phyloP scores from a whole-genome alignment of 2,797 vertebrate species.

The Merluccius polli region DNA sequence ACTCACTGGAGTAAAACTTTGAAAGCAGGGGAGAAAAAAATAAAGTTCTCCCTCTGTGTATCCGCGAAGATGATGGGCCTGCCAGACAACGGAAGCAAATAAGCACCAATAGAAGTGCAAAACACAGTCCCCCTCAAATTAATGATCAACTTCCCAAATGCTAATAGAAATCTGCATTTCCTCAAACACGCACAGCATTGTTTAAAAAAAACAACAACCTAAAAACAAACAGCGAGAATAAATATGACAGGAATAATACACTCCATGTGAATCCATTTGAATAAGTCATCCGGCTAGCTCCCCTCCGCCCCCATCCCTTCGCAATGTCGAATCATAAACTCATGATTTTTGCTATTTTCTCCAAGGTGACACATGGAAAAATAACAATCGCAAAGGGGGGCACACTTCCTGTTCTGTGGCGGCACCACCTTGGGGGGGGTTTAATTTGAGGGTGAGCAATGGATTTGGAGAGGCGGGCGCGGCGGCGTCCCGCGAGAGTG shows the following conservation, averaged over 20 bases:
- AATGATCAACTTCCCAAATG: slow-evolving; percentile 27
- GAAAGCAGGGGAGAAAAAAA: slow-evolving; percentile 48
- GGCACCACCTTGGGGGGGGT: slow-evolving; percentile 20
- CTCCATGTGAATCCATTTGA: slow-evolving; percentile 37
- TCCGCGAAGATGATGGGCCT: slow-evolving; percentile 56
- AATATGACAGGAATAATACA: slow-evolving; percentile 22
- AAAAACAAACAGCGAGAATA: too few species aligned
- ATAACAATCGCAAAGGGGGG: slow-evolving; percentile 15
- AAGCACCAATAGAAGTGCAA: slow-evolving; percentile 65
- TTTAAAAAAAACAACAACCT: slow-evolving; percentile 39
- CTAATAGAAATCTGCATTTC: slow-evolving; percentile 42
- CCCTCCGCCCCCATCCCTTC: slow-evolving; percentile 9
- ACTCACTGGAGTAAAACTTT: slow-evolving; percentile 62
- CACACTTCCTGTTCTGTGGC: not conserved
- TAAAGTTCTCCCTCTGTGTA: slow-evolving; percentile 37
- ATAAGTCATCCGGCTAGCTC: slow-evolving; percentile 27
- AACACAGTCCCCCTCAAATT: slow-evolving; percentile 47
- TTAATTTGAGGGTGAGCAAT: slow-evolving; percentile 38
- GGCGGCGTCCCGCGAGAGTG: slow-evolving; percentile 29
- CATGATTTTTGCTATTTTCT: slow-evolving; percentile 17
- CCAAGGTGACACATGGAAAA: slow-evolving; percentile 40
- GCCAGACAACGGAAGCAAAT: slow-evolving; percentile 62
- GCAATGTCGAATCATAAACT: slow-evolving; percentile 11
- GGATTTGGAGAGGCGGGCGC: slow-evolving; percentile 38
- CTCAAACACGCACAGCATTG: slow-evolving; percentile 34